These are phyloP conservation scores for Scomber colias DNA, from an alignment of 2,113 vertebrate species.

Conservation along the genomic window DNA sequence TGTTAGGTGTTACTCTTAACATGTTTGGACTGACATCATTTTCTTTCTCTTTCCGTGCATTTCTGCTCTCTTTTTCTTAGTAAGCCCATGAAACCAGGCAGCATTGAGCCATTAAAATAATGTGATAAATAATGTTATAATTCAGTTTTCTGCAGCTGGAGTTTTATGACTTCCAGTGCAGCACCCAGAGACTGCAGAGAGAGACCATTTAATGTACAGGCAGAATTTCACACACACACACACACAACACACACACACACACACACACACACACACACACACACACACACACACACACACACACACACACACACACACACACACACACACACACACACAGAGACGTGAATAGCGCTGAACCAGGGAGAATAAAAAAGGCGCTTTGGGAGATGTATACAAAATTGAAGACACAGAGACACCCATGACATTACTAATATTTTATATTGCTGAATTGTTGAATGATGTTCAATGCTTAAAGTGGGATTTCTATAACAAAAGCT, in stretches of 20 bases:
- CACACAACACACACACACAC: too few relatives aligned
- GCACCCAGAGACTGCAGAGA: constrained; percentile 41
- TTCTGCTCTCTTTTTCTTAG: background rate
- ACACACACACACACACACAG: background rate
- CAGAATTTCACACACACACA: too few relatives aligned
- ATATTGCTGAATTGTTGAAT: background rate
- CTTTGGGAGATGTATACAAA: constrained; percentile 32
- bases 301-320: background rate
- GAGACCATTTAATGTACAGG: constrained; percentile 42
- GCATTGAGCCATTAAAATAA: constrained; percentile 57
- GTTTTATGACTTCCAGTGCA: constrained; percentile 65
- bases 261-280: too few relatives aligned
- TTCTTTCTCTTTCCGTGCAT: background rate
- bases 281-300: too few relatives aligned
- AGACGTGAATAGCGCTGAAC: constrained; percentile 8
- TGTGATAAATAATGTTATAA: constrained; percentile 60
- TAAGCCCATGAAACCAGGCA: constrained; percentile 36
- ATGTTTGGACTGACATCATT: background rate
- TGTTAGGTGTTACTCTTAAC: background rate
- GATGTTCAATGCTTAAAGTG: background rate
- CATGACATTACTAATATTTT: background rate
- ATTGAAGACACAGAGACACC: constrained; percentile 11
- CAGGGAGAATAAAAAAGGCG: constrained; percentile 4
- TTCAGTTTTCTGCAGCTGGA: constrained; percentile 45
- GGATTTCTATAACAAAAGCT: background rate